Conservation (phyloP, 2,888 invertebrate species). For the Lithophane semibrunnea region DNA sequence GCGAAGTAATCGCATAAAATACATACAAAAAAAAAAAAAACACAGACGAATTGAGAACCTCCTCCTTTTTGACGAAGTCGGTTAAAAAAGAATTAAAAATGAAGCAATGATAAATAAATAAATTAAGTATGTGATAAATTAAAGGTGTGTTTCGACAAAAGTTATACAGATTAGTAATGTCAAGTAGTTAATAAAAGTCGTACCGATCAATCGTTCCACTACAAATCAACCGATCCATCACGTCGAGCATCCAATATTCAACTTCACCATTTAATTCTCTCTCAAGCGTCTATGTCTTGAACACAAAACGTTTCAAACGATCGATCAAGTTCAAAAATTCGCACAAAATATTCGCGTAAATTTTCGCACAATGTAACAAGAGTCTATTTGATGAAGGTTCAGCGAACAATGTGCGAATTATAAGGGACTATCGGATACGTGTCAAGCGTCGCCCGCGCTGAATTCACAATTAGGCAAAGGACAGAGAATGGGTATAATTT, state of each 20-base stretch:
- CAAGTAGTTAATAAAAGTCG: constrained; percentile 28
- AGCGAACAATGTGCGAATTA: constrained; percentile 64
- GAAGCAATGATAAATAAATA: too few species aligned
- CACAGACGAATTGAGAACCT: too few species aligned
- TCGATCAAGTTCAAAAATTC: constrained; percentile 47
- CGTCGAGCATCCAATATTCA: constrained; percentile 12
- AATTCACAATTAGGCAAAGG: constrained; percentile 64
- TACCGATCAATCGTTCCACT: constrained; percentile 24
- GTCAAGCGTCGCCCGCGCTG: constrained; percentile 58
- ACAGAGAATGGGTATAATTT: constrained; percentile 64
- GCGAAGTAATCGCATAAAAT: too few species aligned
- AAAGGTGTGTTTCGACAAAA: constrained; percentile 1
- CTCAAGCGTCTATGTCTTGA: constrained; percentile 11
- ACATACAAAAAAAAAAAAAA: too few species aligned
- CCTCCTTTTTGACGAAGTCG: too few species aligned
- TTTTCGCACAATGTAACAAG: constrained; percentile 52
- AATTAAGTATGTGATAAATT: too few species aligned
- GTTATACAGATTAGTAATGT: background rate
- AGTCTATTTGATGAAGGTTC: constrained; percentile 45
- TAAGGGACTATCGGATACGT: constrained; percentile 57
- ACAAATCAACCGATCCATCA: constrained; percentile 36
- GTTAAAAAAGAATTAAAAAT: too few species aligned
- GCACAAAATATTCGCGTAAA: constrained; percentile 35
- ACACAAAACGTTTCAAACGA: constrained; percentile 30
- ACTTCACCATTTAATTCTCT: constrained; percentile 38